Conservation (phyloP, 2,113 vertebrate species). For the Salvelinus sp. region DNA sequence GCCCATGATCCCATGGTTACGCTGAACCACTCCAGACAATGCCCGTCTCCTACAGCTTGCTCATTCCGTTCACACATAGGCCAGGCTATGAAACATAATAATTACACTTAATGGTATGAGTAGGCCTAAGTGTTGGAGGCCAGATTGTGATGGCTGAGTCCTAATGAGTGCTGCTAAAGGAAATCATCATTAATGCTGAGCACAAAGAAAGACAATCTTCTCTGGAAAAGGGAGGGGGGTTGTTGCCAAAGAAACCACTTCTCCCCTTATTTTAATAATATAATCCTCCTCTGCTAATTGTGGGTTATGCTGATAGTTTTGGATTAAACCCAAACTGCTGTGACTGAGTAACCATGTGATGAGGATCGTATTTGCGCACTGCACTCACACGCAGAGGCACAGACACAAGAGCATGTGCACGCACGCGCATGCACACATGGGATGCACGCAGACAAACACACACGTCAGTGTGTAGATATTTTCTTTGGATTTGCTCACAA, state of each 20-base stretch:
- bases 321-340: background rate
- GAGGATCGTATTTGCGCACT: background rate
- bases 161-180: conserved; percentile 61
- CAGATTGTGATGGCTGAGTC: conserved; percentile 61
- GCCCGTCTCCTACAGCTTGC: conserved; percentile 15
- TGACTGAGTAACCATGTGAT: background rate
- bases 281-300: background rate
- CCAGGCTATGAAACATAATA: conserved; percentile 60
- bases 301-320: background rate
- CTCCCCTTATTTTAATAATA: background rate
- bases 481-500: background rate
- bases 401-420: background rate
- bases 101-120: conserved; percentile 59
- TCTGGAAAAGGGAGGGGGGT: conserved; percentile 15
- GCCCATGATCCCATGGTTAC: conserved; percentile 5
- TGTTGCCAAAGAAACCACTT: background rate
- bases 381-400: conserved; percentile 4
- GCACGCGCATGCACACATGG: background rate
- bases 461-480: too few relatives aligned
- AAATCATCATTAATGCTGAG: conserved; percentile 59
- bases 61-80: conserved; percentile 30
- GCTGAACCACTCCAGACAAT: conserved; percentile 47
- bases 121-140: conserved; percentile 53
- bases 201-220: conserved; percentile 49
- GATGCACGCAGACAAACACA: background rate